Conservation (phyloP, 2,797 vertebrate species). For the Spheniscus humboldti region DNA sequence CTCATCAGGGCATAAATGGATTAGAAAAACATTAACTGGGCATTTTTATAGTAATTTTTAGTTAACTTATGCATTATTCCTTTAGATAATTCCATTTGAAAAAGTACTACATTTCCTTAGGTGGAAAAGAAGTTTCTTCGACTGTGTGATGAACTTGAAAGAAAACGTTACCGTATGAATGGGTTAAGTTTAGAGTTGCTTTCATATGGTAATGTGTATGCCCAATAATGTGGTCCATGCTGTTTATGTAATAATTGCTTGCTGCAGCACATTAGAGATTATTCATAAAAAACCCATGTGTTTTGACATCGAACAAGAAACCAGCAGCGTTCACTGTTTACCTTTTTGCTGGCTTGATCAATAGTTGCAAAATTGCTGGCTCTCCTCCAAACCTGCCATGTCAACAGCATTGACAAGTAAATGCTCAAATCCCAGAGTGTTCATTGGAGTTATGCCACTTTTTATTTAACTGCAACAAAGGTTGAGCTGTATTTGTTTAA, state of each 20-base stretch:
- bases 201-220: neutral
- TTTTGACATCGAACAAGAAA: neutral
- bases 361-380: neutral
- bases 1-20: neutral
- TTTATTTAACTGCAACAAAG: neutral
- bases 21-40: neutral
- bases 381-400: neutral
- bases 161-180: neutral
- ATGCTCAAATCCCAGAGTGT: neutral
- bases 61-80: neutral
- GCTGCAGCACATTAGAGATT: neutral
- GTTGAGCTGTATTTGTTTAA: neutral
- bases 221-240: neutral
- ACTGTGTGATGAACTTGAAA: neutral
- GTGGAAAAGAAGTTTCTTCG: neutral
- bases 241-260: neutral
- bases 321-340: neutral
- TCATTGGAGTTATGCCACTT: neutral
- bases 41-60: neutral
- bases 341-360: constrained; percentile 13
- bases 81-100: neutral
- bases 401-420: neutral
- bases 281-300: neutral
- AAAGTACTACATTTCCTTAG: neutral
- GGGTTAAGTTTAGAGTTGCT: neutral